Evolutionary conservation across 2,888 invertebrate species (phyloP).

Genomic region (Eremobia ochroleuca): DNA sequence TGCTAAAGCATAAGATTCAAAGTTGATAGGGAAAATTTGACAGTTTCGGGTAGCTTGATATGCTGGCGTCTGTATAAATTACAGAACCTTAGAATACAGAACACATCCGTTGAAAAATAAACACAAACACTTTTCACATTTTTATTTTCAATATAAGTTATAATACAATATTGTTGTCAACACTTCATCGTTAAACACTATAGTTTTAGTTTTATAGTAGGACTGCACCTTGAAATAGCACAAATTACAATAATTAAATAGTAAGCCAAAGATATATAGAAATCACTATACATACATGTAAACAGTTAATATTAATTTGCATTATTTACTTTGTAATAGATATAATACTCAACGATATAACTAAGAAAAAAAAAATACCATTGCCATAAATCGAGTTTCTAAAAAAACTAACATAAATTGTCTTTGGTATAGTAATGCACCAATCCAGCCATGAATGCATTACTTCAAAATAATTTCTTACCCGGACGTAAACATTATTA

Average conservation of each 20-base stretch:
- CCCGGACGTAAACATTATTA: slow-evolving; percentile 39
- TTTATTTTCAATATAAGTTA: slow-evolving; percentile 69
- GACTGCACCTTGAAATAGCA: slow-evolving; percentile 54
- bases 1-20: too few relatives aligned
- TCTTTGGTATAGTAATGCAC: slow-evolving; percentile 70
- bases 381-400: too few relatives aligned
- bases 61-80: too few relatives aligned
- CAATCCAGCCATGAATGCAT: slow-evolving; percentile 80
- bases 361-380: not conserved
- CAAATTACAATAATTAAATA: slow-evolving; percentile 45
- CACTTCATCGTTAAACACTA: slow-evolving; percentile 69
- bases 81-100: not conserved
- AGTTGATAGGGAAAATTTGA: too few relatives aligned
- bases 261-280: slow-evolving; percentile 35
- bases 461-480: slow-evolving; percentile 56
- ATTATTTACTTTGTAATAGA: slow-evolving; percentile 7
- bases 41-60: too few relatives aligned
- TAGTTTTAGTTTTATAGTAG: slow-evolving; percentile 41
- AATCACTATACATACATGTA: slow-evolving; percentile 35
- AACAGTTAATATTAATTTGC: slow-evolving; percentile 11
- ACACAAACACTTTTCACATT: slow-evolving; percentile 9
- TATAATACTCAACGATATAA: too few relatives aligned
- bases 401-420: not conserved
- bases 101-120: not conserved
- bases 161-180: slow-evolving; percentile 77